These are phyloP conservation scores for Carabus problematicus DNA, from an alignment of 2,888 invertebrate genomes.

Conservation along the genomic window DNA sequence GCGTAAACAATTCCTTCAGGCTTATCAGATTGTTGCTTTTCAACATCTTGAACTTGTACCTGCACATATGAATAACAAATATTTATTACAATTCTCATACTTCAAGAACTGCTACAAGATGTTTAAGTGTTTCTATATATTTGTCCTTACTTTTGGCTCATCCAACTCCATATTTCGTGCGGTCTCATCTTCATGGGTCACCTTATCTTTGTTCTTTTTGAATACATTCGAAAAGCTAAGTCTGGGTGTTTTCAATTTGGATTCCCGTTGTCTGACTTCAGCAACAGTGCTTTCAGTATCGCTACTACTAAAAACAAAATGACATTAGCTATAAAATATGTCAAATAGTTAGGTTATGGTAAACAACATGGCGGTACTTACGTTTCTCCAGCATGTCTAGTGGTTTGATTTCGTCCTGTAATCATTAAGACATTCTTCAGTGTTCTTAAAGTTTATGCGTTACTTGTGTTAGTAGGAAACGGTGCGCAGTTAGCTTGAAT, in stretches of 20 bases:
- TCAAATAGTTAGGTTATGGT: conserved; percentile 8
- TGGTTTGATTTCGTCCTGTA: conserved; percentile 25
- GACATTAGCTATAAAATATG: background rate
- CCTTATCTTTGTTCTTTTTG: conserved; percentile 50
- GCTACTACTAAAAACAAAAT: conserved; percentile 61
- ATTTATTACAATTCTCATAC: background rate
- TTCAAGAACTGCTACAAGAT: background rate
- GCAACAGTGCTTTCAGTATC: conserved; percentile 70
- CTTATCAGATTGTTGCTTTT: conserved; percentile 41
- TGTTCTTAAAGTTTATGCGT: background rate
- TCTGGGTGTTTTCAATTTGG: conserved; percentile 43
- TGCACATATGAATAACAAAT: background rate
- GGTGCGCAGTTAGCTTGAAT: background rate
- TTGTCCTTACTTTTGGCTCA: conserved; percentile 47
- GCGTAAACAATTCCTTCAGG: conserved; percentile 73
- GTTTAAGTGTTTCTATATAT: background rate
- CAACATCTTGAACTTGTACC: conserved; percentile 21
- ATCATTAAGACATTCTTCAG: background rate
- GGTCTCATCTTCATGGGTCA: conserved; percentile 44
- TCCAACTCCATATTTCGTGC: conserved; percentile 44
- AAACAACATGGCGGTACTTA: conserved; percentile 9
- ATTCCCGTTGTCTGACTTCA: conserved; percentile 57
- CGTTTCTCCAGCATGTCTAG: conserved; percentile 36
- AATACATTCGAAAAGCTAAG: conserved; percentile 49
- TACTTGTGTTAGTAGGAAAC: background rate